Evolutionary conservation across 2,797 vertebrate species (phyloP), one percentile per base, ranked within the genome.

Genomic region (Onychomys torridus): DNA sequence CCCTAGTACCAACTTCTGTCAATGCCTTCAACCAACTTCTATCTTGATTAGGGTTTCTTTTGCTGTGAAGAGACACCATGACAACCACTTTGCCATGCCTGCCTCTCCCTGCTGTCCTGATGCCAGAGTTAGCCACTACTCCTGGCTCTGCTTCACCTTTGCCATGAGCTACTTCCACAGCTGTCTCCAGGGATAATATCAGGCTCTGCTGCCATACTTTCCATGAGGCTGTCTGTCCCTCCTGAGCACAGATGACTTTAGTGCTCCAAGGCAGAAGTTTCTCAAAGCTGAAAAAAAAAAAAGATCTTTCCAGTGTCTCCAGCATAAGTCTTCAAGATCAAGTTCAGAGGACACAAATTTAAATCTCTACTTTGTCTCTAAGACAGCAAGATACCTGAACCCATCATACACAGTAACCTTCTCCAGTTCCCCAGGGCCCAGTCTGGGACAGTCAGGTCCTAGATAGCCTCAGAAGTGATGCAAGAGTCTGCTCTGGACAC

Each of bases 401-500:
- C 57, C 27, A 6, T 37, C 3, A 71, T 37, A 89, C 10, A 32
- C 19, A 19, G 40, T 43, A 23, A 43, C 59, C 29, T 52, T 86
- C 73, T 37, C 92, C n/a, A 71, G 29, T 57, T 86, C 77, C 43
- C 92, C 40, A 79, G 29, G 27, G 52, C 21, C 71, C 40, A 78
- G 59, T 67, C 0, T 40, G 85, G 65, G 69, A 52, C 27, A 57
- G 34, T 4, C 7, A 25, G 23, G 5, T 12, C 16, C 7, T 52
- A 13, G 32, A 37, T 29, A 4, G 37, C 19, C 8, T 16, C 59
- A 10, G 27, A 63, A 34, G 43, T 13, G 29, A 61, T 2, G 21
- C 4, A 25, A 0, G 0, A 17, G n/a, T 16, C 32, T 43, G 40
- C 10, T 7, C 3, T 49, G 19, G 1, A 63, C 23, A 13, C 6